phyloP scores from a whole-genome alignment of 2,888 invertebrate species.

The Drosophila lutescens region DNA sequence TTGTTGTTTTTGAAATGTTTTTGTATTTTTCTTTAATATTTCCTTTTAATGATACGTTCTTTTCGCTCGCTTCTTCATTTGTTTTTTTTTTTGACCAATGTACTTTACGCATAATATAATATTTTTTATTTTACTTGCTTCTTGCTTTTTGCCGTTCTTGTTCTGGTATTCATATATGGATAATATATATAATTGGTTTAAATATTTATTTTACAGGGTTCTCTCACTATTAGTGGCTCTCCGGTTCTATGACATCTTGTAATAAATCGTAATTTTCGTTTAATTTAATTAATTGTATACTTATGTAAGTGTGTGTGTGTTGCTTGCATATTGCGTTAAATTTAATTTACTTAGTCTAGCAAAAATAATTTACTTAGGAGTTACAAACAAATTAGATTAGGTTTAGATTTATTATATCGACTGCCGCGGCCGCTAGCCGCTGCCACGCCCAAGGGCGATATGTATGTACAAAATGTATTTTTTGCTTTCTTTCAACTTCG shows the following conservation, averaged over 20 bases:
- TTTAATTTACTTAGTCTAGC: conserved; percentile 57
- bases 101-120: conserved; percentile 52
- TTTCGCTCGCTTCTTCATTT: conserved; percentile 28
- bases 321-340: conserved; percentile 42
- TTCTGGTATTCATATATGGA: conserved; percentile 23
- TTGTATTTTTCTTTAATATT: conserved; percentile 56
- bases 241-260: conserved; percentile 18
- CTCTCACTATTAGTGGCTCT: conserved; percentile 40
- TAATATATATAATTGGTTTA: conserved; percentile 55
- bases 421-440: conserved; percentile 57
- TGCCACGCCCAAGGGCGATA: conserved; percentile 62
- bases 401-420: conserved; percentile 46
- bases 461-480: conserved; percentile 79
- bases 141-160: conserved; percentile 7
- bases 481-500: conserved; percentile 73
- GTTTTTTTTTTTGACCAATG: conserved; percentile 52
- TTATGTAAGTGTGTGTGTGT: conserved; percentile 64
- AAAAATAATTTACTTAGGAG: conserved; percentile 57
- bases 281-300: conserved; percentile 81
- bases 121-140: conserved; percentile 23
- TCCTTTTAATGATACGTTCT: conserved; percentile 70
- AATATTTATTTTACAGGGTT: conserved; percentile 52
- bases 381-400: conserved; percentile 33
- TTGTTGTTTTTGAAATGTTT: conserved; percentile 46
- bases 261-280: conserved; percentile 62